These are phyloP conservation scores for Microtus montanus DNA, from an alignment of 2,113 vertebrate genomes.

Conservation along the genomic window DNA sequence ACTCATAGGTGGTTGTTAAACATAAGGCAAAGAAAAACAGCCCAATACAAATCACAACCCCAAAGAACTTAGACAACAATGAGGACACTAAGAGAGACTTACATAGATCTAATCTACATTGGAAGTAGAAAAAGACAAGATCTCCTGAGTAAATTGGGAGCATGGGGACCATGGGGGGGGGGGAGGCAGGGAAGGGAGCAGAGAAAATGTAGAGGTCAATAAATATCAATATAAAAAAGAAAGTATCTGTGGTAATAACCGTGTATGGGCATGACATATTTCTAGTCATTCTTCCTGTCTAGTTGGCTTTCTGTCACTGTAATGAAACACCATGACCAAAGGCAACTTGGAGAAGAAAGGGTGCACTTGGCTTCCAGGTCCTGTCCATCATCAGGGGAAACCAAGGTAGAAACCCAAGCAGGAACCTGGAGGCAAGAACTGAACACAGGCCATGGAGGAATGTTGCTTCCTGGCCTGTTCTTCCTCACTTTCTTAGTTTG, in stretches of 20 bases:
- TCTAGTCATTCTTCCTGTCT: not conserved
- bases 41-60: too few relatives aligned
- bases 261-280: not conserved
- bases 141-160: too few relatives aligned
- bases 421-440: not conserved
- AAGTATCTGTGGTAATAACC: not conserved
- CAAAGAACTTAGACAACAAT: too few relatives aligned
- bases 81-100: too few relatives aligned
- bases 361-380: not conserved
- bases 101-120: too few relatives aligned
- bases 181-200: too few relatives aligned
- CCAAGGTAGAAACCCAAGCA: not conserved
- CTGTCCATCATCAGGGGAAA: not conserved
- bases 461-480: not conserved
- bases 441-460: not conserved
- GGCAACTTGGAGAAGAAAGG: not conserved
- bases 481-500: not conserved
- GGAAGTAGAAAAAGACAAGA: too few relatives aligned
- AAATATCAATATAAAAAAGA: too few relatives aligned
- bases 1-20: too few relatives aligned
- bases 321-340: not conserved
- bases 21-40: too few relatives aligned
- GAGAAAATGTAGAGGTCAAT: too few relatives aligned
- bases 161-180: too few relatives aligned
- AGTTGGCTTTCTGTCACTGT: not conserved